Conservation (phyloP, 2,113 vertebrate genomes). For the Corythoichthys intestinalis region DNA sequence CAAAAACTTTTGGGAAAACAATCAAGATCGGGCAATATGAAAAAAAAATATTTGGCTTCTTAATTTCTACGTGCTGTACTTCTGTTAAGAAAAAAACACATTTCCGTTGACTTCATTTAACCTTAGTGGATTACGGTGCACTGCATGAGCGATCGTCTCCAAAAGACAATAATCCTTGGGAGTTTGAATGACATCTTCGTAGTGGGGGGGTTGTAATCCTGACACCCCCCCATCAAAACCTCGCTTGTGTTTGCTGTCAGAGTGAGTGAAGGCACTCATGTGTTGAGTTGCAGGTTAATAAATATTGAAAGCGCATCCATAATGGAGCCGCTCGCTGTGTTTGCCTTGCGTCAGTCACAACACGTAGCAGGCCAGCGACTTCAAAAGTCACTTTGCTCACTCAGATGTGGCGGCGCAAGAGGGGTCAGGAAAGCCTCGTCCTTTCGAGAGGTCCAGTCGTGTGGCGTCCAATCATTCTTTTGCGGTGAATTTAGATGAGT, state of each 20-base stretch:
- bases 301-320: slow-evolving; percentile 58
- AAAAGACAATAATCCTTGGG: neutral
- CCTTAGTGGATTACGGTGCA: neutral
- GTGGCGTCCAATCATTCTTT: too few relatives aligned
- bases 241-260: slow-evolving; percentile 3
- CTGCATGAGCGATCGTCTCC: neutral
- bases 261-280: neutral
- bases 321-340: slow-evolving; percentile 41
- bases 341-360: slow-evolving; percentile 40
- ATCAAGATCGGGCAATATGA: too few relatives aligned
- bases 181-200: neutral
- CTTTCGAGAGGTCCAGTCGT: too few relatives aligned
- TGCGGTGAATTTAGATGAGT: too few relatives aligned
- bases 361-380: slow-evolving; percentile 27
- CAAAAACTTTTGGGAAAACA: too few relatives aligned
- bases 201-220: neutral
- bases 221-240: neutral
- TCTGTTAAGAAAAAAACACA: neutral
- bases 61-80: neutral
- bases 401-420: slow-evolving; percentile 20
- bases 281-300: slow-evolving; percentile 23
- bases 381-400: slow-evolving; percentile 49
- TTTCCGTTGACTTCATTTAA: neutral
- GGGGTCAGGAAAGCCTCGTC: slow-evolving; percentile 25
- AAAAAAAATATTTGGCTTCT: neutral